Conservation (phyloP, 2,797 vertebrate genomes). For the Catostomus latipinnis region DNA sequence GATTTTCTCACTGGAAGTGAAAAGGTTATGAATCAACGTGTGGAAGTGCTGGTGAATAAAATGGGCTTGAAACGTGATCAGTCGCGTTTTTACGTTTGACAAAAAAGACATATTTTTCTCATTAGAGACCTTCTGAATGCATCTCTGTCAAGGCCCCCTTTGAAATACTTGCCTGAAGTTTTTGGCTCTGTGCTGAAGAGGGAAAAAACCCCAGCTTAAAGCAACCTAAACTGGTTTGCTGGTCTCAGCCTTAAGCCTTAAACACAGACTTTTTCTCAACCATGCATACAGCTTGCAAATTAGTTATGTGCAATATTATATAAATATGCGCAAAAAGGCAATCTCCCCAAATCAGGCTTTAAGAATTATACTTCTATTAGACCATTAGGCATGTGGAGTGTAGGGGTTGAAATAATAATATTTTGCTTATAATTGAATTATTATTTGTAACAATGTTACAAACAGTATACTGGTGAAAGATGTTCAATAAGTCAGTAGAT, state of each 20-base stretch:
- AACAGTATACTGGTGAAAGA: neutral
- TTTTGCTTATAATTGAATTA: neutral
- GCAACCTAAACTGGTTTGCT: too few species aligned
- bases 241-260: too few species aligned
- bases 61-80: conserved; percentile 51
- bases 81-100: conserved; percentile 44
- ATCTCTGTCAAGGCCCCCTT: conserved; percentile 36
- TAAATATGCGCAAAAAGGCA: too few species aligned
- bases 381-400: neutral
- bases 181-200: neutral
- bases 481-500: conserved; percentile 2
- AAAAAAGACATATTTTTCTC: conserved; percentile 62
- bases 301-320: neutral
- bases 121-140: conserved; percentile 52
- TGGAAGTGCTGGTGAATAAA: conserved; percentile 20
- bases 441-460: neutral
- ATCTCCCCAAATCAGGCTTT: neutral
- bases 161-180: conserved; percentile 21
- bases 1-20: conserved; percentile 3
- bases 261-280: too few species aligned
- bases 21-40: conserved; percentile 26
- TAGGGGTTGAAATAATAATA: neutral
- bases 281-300: neutral
- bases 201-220: too few species aligned
- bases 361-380: neutral